Conservation (phyloP, 2,113 vertebrate genomes). For the Coptodon bakossiorum region DNA sequence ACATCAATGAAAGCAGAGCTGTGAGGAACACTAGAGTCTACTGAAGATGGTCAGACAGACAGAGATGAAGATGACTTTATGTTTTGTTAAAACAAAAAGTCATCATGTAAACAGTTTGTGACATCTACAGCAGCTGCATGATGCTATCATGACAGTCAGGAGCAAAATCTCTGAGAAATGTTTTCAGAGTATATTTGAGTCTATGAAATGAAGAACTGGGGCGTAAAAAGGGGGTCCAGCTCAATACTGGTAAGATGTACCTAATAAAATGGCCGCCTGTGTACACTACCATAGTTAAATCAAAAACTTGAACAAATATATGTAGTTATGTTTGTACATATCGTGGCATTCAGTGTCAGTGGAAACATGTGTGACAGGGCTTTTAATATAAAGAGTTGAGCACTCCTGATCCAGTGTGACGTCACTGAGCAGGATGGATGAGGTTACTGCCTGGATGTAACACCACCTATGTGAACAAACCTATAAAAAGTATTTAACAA, state of each 20-base stretch:
- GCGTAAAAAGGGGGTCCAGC: neutral
- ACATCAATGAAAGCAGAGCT: neutral
- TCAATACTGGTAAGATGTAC: neutral
- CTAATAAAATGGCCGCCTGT: neutral
- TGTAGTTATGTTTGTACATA: neutral
- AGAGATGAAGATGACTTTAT: neutral
- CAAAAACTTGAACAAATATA: neutral
- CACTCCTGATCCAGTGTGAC: neutral
- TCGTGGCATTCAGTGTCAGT: neutral
- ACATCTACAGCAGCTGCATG: neutral
- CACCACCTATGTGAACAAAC: neutral
- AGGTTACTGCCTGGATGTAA: neutral
- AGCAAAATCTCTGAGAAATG: neutral
- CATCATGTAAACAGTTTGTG: neutral
- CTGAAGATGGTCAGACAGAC: neutral
- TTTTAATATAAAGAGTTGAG: neutral
- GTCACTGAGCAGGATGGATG: neutral
- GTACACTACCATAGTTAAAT: neutral
- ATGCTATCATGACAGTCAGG: neutral
- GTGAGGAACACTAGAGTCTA: neutral
- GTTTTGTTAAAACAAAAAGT: neutral
- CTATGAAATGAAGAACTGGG: neutral
- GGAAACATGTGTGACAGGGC: neutral
- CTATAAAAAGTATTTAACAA: neutral
- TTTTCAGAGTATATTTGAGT: neutral